Conservation (phyloP, 2,888 invertebrate species). For the Andrena camellia region DNA sequence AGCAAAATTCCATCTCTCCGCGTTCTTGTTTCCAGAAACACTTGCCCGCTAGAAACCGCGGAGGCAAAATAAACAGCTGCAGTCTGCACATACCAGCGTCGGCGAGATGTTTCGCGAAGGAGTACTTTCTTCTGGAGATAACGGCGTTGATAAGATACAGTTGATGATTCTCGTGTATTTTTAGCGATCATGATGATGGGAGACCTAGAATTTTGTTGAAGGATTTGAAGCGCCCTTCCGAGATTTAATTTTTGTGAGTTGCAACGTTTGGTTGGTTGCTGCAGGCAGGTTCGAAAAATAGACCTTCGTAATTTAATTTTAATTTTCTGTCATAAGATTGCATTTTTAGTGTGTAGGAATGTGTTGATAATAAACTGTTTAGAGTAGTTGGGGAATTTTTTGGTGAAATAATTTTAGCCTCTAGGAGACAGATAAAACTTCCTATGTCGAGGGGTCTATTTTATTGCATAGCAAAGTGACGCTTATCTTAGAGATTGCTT, state of each 20-base stretch:
- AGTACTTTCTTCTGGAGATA: constrained; percentile 43
- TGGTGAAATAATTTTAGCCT: no score
- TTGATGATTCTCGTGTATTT: constrained; percentile 29
- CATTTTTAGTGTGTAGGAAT: no score
- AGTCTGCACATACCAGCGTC: constrained; percentile 25
- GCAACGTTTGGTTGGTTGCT: no score
- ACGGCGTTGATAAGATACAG: constrained; percentile 25
- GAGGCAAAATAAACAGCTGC: constrained; percentile 59
- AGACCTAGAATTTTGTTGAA: not conserved
- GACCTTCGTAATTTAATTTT: no score
- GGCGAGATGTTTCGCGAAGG: constrained; percentile 35
- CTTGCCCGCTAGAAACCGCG: constrained; percentile 48
- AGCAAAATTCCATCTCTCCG: not conserved
- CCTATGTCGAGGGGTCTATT: not conserved
- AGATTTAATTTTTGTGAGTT: not conserved
- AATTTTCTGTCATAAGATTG: no score
- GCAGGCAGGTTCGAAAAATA: no score
- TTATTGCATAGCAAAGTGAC: not conserved
- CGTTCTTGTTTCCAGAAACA: constrained; percentile 56
- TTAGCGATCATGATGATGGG: constrained; percentile 7
- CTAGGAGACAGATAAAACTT: no score
- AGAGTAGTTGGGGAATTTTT: no score
- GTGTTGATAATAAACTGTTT: no score
- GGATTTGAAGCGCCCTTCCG: no score
- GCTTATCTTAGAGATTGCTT: not conserved